Base-by-base conservation (phyloP, 2,797 vertebrate species). In the Hylomyscus alleni region DNA sequence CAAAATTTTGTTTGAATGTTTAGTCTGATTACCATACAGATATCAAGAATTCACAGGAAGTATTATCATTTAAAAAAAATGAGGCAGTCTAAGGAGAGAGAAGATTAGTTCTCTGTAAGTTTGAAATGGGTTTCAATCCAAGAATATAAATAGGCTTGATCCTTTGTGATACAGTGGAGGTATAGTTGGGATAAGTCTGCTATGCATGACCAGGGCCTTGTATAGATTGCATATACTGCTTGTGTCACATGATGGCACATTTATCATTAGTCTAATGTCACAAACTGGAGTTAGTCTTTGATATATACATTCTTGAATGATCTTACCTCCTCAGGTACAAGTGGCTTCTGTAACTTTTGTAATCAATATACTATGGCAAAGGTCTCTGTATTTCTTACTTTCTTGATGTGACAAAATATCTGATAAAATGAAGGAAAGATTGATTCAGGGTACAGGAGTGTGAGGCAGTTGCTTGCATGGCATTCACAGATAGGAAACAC, bases 331-430 rank as follows among this genome's bases (percentile, higher is more conserved):
- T 87, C 31, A 34, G 56, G 5, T 50, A 15, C 14, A 67, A 44
- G 17, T 82, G 54, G 34, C 8, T 72, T 76, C 60, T 95, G 20
- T 92, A 76, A 95, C 34, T 6, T 72, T 76, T 80, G 60, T 89
- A n/a, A 82, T 9, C 56, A 69, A 37, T 20, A 67, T 34, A 90
- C 20, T 65, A 50, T 50, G 60, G 8, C 76, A 69, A 90, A 92
- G 13, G n/a, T 60, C 37, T 82, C 6, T 24, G 37, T 60, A 44
- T 29, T 40, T 58, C 19, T 80, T 80, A 60, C 15, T 62, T 62
- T 44, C 37, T 29, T 40, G 37, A 58, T 83, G 37, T 82, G 24
- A 83, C n/a, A 40, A 40, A 83, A 40, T 60, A 82, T 8, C 3
- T 17, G 81, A 44, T 26, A 60, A 29, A 58, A 15, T 24, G 54